Conservation (phyloP, 2,888 invertebrate genomes). For the Drosophila subquinaria region DNA sequence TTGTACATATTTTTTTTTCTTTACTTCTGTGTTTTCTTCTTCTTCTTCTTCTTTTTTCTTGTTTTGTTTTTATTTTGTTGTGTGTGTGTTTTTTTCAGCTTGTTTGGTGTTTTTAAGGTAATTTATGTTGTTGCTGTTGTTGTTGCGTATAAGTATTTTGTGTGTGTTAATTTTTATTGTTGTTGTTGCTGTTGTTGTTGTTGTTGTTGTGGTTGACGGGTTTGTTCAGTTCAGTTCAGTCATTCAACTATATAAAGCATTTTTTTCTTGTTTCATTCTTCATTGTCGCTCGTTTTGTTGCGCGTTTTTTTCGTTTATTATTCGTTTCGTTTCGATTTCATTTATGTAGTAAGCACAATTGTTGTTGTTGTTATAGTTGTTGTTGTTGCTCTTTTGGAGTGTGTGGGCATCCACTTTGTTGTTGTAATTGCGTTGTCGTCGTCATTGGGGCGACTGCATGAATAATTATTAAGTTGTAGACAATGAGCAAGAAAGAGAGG, state of each 20-base stretch:
- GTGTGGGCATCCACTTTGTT: constrained; percentile 78
- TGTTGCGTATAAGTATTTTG: constrained; percentile 76
- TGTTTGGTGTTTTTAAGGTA: constrained; percentile 82
- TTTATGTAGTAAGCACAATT: constrained; percentile 63
- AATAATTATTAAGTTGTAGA: constrained; percentile 78
- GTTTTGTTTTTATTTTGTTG: constrained; percentile 65
- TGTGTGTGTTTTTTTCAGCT: constrained; percentile 58
- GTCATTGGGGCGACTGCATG: constrained; percentile 72
- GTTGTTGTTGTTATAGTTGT: constrained; percentile 39
- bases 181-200: constrained; percentile 33
- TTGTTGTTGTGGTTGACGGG: constrained; percentile 73
- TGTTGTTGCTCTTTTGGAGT: constrained; percentile 49
- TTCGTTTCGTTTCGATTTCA: constrained; percentile 81
- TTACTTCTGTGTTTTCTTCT: constrained; percentile 23
- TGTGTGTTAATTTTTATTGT: constrained; percentile 76
- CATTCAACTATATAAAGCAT: constrained; percentile 80
- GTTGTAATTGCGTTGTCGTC: constrained; percentile 71
- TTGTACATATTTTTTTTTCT: constrained; percentile 54
- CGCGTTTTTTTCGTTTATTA: constrained; percentile 60
- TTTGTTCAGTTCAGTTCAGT: constrained; percentile 74
- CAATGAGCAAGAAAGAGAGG: constrained; percentile 5
- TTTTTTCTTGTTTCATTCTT: no score
- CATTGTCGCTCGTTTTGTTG: constrained; percentile 65
- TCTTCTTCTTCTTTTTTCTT: constrained; percentile 14
- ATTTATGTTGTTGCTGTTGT: constrained; percentile 63